phyloP scores from a whole-genome alignment of 2,113 vertebrate species.

The Stictonetta naevosa region DNA sequence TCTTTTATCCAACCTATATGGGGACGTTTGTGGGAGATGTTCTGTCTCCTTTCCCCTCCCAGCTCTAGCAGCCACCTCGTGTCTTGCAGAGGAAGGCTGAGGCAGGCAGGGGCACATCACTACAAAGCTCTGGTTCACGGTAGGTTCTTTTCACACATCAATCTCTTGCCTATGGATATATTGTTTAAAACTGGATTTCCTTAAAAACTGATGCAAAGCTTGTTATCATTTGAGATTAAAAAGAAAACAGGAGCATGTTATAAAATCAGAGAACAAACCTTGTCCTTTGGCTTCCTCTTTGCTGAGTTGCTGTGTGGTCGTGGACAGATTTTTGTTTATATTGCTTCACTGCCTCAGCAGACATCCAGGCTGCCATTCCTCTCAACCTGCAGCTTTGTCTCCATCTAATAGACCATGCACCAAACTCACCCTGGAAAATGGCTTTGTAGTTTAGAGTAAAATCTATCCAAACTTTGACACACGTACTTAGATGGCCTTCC shows the following conservation, averaged over 20 bases:
- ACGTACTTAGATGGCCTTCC: neutral
- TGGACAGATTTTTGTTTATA: neutral
- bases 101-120: neutral
- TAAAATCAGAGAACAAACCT: neutral
- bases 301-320: neutral
- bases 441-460: neutral
- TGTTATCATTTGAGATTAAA: neutral
- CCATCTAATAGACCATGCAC: neutral
- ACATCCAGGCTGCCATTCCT: neutral
- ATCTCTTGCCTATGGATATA: fast-evolving
- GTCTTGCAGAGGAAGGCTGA: neutral
- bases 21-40: neutral
- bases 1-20: neutral
- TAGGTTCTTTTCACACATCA: neutral
- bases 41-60: neutral
- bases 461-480: neutral
- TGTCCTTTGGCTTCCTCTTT: neutral
- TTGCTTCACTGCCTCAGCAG: neutral
- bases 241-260: neutral
- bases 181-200: neutral
- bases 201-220: neutral
- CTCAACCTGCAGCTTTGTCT: fast-evolving
- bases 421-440: neutral
- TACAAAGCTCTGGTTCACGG: neutral
- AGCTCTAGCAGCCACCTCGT: neutral